phyloP scores from a whole-genome alignment of 2,797 vertebrate genomes.

The Telmatherina bonti region DNA sequence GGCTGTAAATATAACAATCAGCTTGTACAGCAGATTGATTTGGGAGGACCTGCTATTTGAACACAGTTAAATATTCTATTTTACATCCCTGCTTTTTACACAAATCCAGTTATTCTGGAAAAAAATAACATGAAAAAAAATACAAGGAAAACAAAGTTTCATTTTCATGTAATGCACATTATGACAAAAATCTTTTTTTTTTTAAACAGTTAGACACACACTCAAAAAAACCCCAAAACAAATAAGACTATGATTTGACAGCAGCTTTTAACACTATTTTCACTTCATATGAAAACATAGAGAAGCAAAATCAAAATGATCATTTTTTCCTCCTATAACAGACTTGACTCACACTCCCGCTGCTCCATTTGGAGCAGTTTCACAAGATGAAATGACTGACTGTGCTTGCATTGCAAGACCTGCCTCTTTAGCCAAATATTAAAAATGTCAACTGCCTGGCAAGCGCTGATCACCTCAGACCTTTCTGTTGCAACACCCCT shows the following conservation, averaged over 20 bases:
- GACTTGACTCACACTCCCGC: slow-evolving; percentile 51
- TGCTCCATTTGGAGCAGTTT: slow-evolving; percentile 42
- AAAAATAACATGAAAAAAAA: not conserved
- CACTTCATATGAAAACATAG: slow-evolving; percentile 8
- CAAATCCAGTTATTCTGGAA: slow-evolving; percentile 5
- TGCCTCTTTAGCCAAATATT: slow-evolving; percentile 52
- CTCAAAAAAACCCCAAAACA: not conserved
- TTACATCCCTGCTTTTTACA: not conserved
- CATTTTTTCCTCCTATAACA: slow-evolving; percentile 55
- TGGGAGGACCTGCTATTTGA: not conserved
- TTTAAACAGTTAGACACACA: not conserved
- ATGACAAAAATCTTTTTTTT: slow-evolving; percentile 7
- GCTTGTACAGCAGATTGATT: not conserved
- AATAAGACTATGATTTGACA: not conserved
- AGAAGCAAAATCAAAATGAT: slow-evolving; percentile 29
- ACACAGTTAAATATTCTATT: not conserved
- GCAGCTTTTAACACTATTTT: slow-evolving; percentile 23
- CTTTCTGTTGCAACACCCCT: slow-evolving; percentile 45
- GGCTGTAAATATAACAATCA: not conserved
- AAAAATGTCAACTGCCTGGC: slow-evolving; percentile 73
- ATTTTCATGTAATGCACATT: slow-evolving; percentile 4
- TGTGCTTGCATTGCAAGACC: slow-evolving; percentile 42
- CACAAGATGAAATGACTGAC: slow-evolving; percentile 64
- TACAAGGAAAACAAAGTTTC: not conserved
- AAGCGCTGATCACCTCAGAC: slow-evolving; percentile 64